phyloP scores from a whole-genome alignment of 2,888 invertebrate genomes.

The Embidobia sp. region DNA sequence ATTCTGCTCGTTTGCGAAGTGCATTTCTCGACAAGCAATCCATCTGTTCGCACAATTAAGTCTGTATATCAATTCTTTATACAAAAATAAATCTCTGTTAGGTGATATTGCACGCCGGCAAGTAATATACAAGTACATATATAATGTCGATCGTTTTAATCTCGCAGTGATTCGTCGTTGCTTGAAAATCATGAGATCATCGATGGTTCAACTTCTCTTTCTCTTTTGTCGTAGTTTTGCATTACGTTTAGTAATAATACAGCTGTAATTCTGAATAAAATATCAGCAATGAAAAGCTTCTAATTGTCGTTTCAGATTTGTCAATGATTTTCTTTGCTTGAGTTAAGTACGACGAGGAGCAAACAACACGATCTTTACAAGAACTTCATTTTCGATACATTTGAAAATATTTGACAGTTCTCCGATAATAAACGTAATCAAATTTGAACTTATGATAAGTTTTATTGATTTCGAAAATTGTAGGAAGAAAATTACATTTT shows the following conservation, averaged over 20 bases:
- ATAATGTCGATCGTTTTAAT: conserved; percentile 36
- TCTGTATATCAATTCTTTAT: conserved; percentile 74
- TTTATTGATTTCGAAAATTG: too few species aligned
- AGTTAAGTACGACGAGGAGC: conserved; percentile 21
- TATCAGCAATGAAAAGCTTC: conserved; percentile 43
- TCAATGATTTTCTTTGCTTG: conserved; percentile 13
- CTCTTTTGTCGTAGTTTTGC: background rate
- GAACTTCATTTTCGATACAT: conserved; percentile 1
- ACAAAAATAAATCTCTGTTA: conserved; percentile 77
- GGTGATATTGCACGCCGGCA: conserved; percentile 66
- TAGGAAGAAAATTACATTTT: too few species aligned
- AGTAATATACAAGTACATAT: conserved; percentile 52
- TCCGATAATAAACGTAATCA: too few species aligned
- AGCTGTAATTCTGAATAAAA: too few species aligned
- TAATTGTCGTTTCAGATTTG: conserved; percentile 16
- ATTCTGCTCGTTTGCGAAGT: conserved; percentile 18
- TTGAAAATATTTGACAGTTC: background rate
- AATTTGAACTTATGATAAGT: too few species aligned
- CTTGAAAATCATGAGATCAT: conserved; percentile 52
- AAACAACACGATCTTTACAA: conserved; percentile 6
- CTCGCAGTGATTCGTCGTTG: conserved; percentile 37
- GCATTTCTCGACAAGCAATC: conserved; percentile 49
- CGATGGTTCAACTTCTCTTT: conserved; percentile 15
- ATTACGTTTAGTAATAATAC: too few species aligned
- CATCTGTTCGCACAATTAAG: conserved; percentile 75